Evolutionary conservation across 1,140 invertebrate species (phyloP).

Genomic region (Leptestheria dahalacensis): DNA sequence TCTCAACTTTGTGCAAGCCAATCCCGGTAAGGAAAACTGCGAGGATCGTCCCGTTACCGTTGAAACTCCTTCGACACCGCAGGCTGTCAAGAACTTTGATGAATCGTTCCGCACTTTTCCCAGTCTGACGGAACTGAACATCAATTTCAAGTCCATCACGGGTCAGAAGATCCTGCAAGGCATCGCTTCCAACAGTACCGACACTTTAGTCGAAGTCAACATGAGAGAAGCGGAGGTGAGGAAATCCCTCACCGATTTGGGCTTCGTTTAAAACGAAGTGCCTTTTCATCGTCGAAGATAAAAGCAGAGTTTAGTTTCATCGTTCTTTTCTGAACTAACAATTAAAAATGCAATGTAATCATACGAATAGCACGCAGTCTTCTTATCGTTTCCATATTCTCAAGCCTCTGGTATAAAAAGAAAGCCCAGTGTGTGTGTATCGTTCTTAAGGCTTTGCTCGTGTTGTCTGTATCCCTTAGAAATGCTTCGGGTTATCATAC

Average conservation of each 20-base stretch:
- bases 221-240: slow-evolving; percentile 41
- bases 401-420: too few species aligned
- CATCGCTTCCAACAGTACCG: slow-evolving; percentile 66
- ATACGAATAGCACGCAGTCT: too few species aligned
- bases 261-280: slow-evolving; percentile 1
- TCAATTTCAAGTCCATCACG: slow-evolving; percentile 70
- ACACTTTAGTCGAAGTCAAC: slow-evolving; percentile 67
- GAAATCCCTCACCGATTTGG: neutral
- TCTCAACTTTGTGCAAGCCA: slow-evolving; percentile 4
- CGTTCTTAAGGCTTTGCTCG: too few species aligned
- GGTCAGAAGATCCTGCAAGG: slow-evolving; percentile 72
- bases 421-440: too few species aligned
- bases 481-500: too few species aligned
- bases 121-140: slow-evolving; percentile 63
- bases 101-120: slow-evolving; percentile 47
- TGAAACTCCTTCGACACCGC: too few species aligned
- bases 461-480: too few species aligned
- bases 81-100: neutral
- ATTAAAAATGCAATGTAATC: too few species aligned
- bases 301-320: neutral
- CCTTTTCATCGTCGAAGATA: neutral
- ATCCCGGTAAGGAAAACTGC: slow-evolving; percentile 4
- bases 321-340: too few species aligned
- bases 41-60: too few species aligned
- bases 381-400: too few species aligned